These are phyloP conservation scores for Nomada hirtipes DNA, from an alignment of 2,888 invertebrate genomes.

Conservation along the genomic window DNA sequence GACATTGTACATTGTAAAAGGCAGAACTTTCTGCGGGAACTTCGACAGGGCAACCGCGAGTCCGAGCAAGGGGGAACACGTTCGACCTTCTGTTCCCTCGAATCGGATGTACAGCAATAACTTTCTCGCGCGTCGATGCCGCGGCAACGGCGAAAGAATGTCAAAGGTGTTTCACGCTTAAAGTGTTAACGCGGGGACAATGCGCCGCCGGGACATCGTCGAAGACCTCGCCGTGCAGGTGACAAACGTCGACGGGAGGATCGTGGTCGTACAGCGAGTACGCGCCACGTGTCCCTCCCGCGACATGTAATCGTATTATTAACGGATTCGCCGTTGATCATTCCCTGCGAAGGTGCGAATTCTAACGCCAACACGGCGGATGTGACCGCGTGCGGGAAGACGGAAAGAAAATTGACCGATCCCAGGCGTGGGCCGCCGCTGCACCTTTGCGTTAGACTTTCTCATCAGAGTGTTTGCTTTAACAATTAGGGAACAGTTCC, in stretches of 20 bases:
- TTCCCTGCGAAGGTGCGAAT: constrained; percentile 56
- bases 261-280: constrained; percentile 1
- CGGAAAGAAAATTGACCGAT: constrained; percentile 49
- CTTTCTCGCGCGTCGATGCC: background rate
- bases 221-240: background rate
- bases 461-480: constrained; percentile 68
- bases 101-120: background rate
- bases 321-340: constrained; percentile 49
- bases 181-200: constrained; percentile 12
- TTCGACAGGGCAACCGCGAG: no score
- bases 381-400: constrained; percentile 33
- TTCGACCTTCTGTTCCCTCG: background rate
- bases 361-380: constrained; percentile 47
- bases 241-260: constrained; percentile 10
- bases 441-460: constrained; percentile 63
- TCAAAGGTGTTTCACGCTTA: background rate
- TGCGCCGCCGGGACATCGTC: background rate
- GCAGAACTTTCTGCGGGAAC: no score
- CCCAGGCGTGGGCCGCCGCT: constrained; percentile 49
- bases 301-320: constrained; percentile 57
- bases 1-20: background rate
- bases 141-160: background rate
- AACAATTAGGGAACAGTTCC: constrained; percentile 68
- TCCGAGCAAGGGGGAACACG: no score
- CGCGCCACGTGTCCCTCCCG: constrained; percentile 56